Base-by-base conservation (phyloP, 1,140 invertebrate genomes). In the Cydia amplana region DNA sequence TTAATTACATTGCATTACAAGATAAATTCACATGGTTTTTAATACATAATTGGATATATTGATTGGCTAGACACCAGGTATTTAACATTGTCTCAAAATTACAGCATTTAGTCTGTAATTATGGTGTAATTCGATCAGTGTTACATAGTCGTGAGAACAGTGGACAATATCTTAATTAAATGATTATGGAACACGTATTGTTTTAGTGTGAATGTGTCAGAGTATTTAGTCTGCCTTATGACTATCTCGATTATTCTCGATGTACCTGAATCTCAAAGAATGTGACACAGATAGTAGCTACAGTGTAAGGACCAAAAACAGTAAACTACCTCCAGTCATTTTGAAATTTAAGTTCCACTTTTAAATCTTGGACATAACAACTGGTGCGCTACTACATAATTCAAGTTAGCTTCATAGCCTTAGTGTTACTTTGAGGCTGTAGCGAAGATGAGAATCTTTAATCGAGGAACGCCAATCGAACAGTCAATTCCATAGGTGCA, bases 91-190 rank as follows among this genome's bases (percentile, higher is more conserved):
- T 40, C 28, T 70, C 23, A 18, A 36, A 70, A 70, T 70, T 70
- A 70, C 65, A 70, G 65, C 65, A 40, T 70, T 70, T 70, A 70
- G 32, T 9, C 7, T 16, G 64, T 67, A 67, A 67, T 67, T n/a
- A 40, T 70, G 65, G 28, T 70, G 32, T 70, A 43, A 70, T 70
- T 32, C 7, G 65, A 70, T 70, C 65, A 70, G 65, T 10, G 32
- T 70, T 40, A 40, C 65, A 40, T 70, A 70, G 65, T 36, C 65
- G 65, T 70, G 65, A 40, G 65, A 70, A 70, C n/a, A 36, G 65
- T 70, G 25, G 65, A 70, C 65, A 70, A 70, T 70, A 70, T 70
- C 25, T n/a, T 70, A 70, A 70, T 70, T 70, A 70, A 70, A 43
- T 40, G 9, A 36, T 70, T 43, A 43, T 70, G 28, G 32, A 70